Evolutionary conservation across 2,113 vertebrate species (phyloP).

Genomic region (Chiloscyllium plagiosum): DNA sequence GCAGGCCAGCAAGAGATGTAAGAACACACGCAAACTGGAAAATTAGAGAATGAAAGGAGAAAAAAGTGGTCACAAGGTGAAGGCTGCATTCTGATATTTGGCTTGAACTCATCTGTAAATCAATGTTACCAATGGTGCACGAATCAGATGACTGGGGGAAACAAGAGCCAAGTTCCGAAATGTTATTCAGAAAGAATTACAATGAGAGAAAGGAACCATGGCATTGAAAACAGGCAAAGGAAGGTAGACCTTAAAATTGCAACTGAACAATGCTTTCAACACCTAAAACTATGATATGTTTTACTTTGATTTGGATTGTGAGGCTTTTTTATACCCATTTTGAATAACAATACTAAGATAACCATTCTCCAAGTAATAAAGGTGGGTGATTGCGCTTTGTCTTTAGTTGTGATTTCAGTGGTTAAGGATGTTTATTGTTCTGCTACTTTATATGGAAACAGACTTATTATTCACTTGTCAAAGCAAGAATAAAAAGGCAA

Average conservation of each 20-base stretch:
- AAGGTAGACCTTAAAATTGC: neutral
- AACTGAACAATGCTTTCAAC: neutral
- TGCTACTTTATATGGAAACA: neutral
- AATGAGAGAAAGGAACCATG: neutral
- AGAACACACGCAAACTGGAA: constrained; percentile 32
- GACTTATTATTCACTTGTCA: neutral
- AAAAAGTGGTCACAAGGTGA: neutral
- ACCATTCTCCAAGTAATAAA: neutral
- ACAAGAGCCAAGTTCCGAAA: neutral
- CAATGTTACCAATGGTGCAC: neutral
- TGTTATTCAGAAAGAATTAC: neutral
- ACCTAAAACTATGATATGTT: neutral
- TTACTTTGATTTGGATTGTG: neutral
- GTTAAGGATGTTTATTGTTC: neutral
- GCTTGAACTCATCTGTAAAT: constrained; percentile 22
- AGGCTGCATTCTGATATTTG: neutral
- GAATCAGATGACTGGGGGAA: neutral
- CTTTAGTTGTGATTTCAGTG: neutral
- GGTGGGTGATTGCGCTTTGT: neutral
- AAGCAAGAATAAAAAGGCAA: neutral
- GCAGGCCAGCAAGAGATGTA: constrained; percentile 28
- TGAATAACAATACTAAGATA: neutral
- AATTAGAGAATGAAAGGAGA: constrained; percentile 29
- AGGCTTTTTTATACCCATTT: neutral
- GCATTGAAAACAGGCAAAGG: neutral